Percentiles rank a stretch among this genome's conserved stretches.
Evolutionary conservation across 2,113 vertebrate species (phyloP).

Genomic region (Tautogolabrus adspersus): DNA sequence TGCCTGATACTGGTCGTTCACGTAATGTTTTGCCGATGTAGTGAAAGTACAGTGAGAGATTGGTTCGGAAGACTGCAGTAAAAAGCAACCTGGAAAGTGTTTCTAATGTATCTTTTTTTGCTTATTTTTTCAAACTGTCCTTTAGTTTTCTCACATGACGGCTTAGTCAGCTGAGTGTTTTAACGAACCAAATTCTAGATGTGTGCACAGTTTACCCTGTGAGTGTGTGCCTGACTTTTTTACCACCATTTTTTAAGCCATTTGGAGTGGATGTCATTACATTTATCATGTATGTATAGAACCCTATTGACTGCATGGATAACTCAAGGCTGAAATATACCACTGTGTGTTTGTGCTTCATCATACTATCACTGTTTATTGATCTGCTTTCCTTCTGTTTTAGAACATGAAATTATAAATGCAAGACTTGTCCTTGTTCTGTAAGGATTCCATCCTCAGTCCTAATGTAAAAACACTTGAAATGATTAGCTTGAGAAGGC

Average conservation of each 20-base stretch:
- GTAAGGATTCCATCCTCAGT: conserved; percentile 61
- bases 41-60: conserved; percentile 34
- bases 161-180: conserved; percentile 43
- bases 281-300: conserved; percentile 65
- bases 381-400: conserved; percentile 44
- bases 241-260: conserved; percentile 46
- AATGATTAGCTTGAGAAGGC: conserved; percentile 63
- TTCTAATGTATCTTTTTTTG: conserved; percentile 9
- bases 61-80: conserved; percentile 20
- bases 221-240: conserved; percentile 60
- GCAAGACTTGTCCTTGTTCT: conserved; percentile 53
- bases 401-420: conserved; percentile 55
- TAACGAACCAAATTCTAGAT: conserved; percentile 62
- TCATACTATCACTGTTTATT: conserved; percentile 51
- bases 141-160: conserved; percentile 12
- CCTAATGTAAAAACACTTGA: conserved; percentile 66
- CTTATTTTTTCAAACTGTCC: conserved; percentile 34
- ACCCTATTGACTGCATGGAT: conserved; percentile 76
- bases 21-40: conserved; percentile 31
- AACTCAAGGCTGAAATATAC: conserved; percentile 63
- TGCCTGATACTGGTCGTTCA: conserved; percentile 29
- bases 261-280: conserved; percentile 58
- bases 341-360: conserved; percentile 69
- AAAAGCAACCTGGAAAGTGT: conserved; percentile 39
- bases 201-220: conserved; percentile 66